phyloP scores from a whole-genome alignment of 2,113 vertebrate species.

The Sprattus sprattus region DNA sequence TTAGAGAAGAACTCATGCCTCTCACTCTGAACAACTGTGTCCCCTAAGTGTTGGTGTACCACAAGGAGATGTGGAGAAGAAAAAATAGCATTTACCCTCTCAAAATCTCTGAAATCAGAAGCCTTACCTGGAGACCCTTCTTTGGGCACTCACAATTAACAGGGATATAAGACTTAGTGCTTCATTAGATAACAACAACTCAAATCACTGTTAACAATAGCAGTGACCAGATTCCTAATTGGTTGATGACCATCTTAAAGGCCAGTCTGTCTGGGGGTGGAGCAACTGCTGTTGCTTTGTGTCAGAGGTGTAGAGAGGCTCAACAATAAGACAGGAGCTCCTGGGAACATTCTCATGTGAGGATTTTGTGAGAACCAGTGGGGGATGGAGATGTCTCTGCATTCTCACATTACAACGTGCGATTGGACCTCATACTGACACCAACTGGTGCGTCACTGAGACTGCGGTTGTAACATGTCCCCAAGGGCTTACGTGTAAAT shows the following conservation, averaged over 20 bases:
- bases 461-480: constrained; percentile 13
- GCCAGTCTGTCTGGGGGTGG: constrained; percentile 1
- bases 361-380: neutral
- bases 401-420: constrained; percentile 73
- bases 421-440: constrained; percentile 65
- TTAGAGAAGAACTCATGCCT: no score
- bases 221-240: neutral
- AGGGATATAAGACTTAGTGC: neutral
- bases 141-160: neutral
- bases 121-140: neutral
- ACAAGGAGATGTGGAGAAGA: neutral
- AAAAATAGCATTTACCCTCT: neutral
- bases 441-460: constrained; percentile 62
- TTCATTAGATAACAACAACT: constrained; percentile 11
- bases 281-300: neutral
- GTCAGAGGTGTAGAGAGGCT: neutral
- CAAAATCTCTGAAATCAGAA: neutral
- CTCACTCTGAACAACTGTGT: neutral
- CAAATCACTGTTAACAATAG: neutral
- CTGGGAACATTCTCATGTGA: constrained; percentile 18
- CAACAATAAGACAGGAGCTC: constrained; percentile 56
- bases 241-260: constrained; percentile 4
- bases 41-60: neutral
- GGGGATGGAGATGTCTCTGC: constrained; percentile 27
- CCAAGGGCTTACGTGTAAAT: constrained; percentile 46